Percentiles rank a stretch among this genome's conserved stretches.
Evolutionary conservation across 2,797 vertebrate genomes (phyloP).

Genomic region (Hippopotamyrus pictus): DNA sequence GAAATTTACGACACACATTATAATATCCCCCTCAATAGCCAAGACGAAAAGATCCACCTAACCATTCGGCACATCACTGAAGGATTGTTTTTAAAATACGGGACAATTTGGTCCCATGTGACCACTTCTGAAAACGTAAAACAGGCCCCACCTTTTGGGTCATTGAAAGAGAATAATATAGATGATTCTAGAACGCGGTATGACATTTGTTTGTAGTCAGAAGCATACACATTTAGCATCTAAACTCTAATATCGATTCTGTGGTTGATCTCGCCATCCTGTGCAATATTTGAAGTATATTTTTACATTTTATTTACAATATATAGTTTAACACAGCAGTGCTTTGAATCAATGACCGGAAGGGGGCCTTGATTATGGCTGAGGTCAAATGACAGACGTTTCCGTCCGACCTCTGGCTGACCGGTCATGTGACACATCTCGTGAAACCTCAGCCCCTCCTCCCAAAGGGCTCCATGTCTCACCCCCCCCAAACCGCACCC

Average conservation of each 20-base stretch:
- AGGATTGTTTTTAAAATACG: background rate
- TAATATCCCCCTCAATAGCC: background rate
- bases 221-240: background rate
- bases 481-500: background rate
- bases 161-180: background rate
- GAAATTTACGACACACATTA: background rate
- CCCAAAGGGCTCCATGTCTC: background rate
- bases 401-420: background rate
- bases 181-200: background rate
- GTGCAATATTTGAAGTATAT: background rate
- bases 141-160: background rate
- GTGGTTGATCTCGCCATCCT: background rate
- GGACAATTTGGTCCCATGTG: background rate
- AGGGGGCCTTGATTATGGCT: conserved; percentile 5
- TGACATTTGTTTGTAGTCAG: background rate
- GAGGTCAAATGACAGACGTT: background rate
- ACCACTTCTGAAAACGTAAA: background rate
- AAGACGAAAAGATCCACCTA: background rate
- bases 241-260: background rate
- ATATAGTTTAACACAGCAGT: background rate
- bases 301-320: background rate
- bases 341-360: background rate
- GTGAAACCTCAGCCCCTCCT: background rate
- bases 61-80: background rate
- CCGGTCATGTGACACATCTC: background rate